phyloP scores from a whole-genome alignment of 2,888 invertebrate species.

The Lasioglossum villosulum region DNA sequence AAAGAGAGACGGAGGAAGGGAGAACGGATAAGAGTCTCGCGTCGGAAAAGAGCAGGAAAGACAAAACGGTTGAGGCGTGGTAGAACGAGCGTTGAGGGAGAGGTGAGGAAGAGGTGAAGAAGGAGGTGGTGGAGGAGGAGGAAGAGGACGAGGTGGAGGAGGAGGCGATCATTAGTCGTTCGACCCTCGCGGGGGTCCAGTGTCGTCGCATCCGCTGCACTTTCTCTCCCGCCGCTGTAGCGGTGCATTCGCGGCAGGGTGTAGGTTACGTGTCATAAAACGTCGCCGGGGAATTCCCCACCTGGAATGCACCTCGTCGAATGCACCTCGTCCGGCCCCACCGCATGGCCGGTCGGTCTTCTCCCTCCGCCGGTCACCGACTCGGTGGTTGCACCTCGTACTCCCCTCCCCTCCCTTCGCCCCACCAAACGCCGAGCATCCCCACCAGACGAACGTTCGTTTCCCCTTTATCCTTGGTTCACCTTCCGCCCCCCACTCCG shows the following conservation, averaged over 20 bases:
- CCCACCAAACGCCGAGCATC: not conserved
- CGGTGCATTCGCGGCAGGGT: constrained; percentile 69
- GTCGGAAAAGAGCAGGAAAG: constrained; percentile 25
- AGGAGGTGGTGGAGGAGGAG: constrained; percentile 1
- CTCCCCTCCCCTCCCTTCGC: not conserved
- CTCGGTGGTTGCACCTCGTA: constrained; percentile 57
- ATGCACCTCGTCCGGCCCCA: constrained; percentile 66
- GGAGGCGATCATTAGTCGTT: constrained; percentile 69
- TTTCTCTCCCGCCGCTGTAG: constrained; percentile 69
- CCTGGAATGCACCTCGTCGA: constrained; percentile 75
- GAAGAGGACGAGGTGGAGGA: constrained; percentile 4
- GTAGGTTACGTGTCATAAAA: constrained; percentile 69
- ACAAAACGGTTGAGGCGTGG: constrained; percentile 1
- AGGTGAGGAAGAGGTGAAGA: constrained; percentile 14
- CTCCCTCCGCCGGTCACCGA: constrained; percentile 24
- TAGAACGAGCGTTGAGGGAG: not conserved
- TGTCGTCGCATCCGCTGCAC: constrained; percentile 76
- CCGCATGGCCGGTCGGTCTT: constrained; percentile 55
- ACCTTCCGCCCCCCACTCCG: not conserved
- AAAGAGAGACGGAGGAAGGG: not conserved
- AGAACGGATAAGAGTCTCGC: not conserved
- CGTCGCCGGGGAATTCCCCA: constrained; percentile 71
- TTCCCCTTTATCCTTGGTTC: constrained; percentile 11
- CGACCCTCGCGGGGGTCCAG: constrained; percentile 72
- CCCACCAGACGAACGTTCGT: constrained; percentile 25